Base-by-base conservation (phyloP, 2,113 vertebrate species). In the Prolemur simus region DNA sequence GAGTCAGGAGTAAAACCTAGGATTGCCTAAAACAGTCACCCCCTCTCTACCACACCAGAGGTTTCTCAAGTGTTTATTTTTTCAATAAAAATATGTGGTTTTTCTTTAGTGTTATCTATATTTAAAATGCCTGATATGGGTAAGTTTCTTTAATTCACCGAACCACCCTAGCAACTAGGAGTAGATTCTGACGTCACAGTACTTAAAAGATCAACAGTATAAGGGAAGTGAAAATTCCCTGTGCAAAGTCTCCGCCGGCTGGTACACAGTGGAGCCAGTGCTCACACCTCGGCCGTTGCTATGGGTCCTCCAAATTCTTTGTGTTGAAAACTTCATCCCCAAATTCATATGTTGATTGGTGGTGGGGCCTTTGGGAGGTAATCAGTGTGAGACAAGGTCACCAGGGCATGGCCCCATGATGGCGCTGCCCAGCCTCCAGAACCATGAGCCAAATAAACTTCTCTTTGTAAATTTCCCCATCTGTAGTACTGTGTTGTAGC, bases 211-310 rank as follows among this genome's bases (percentile, higher is more conserved):
- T 17, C 37, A 18, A 34, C 5, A 13, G 4, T 14, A 37, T 0
- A 0, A 20, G 1, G 27, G 14, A 10, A 29, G 20, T 45, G 45
- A n/a, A 23, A n/a, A 49, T 18, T 21, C 20, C 25, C 6, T 1
- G 8, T 1, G 37, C n/a, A 27, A 7, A 7, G 39, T 64, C 37
- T 14, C 12, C 68, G 39, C 1, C 3, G 54, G 42, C 11, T 27
- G 18, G 63, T 20, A 45, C 2, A 23, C 0, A 6, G 21, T 0
- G 3, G 63, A 37, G n/a, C 32, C 45, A 5, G 14, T 23, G 4
- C 1, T 69, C 34, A 9, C 8, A 47, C 37, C 6, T 71, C 5
- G 17, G 32, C 23, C 27, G 54, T 52, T 20, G 17, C 18, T 52
- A 10, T 18, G 42, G 5, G 25, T 76, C 13, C 42, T 47, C 27